phyloP scores from a whole-genome alignment of 1,140 invertebrate genomes.

The Chrysomallon squamiferum region DNA sequence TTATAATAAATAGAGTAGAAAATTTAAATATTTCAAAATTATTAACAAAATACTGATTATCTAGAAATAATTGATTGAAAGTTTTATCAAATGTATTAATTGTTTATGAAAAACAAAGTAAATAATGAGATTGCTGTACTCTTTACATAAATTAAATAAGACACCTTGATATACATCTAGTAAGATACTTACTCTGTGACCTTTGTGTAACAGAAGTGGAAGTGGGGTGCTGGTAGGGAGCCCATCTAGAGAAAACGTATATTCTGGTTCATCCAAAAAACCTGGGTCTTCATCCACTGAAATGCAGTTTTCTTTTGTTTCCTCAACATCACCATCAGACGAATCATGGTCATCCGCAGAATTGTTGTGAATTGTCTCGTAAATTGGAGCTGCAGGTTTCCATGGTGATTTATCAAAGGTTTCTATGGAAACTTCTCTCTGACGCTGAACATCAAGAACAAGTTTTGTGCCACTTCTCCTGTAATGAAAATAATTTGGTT shows the following conservation, averaged over 20 bases:
- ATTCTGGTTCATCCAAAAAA: neutral
- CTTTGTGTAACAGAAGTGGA: slow-evolving; percentile 17
- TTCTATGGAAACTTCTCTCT: slow-evolving; percentile 13
- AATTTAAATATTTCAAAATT: too few species aligned
- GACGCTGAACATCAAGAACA: slow-evolving; percentile 37
- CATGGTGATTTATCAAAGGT: slow-evolving; percentile 30
- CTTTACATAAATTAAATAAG: too few species aligned
- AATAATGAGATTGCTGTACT: too few species aligned
- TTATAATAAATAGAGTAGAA: too few species aligned
- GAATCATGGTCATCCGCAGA: slow-evolving; percentile 18
- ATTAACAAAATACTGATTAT: too few species aligned
- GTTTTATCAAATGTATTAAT: too few species aligned
- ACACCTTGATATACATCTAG: too few species aligned
- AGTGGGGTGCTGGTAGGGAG: slow-evolving; percentile 19
- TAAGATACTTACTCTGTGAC: slow-evolving; percentile 32
- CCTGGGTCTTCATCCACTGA: slow-evolving; percentile 19
- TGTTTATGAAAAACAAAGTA: too few species aligned
- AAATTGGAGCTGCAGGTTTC: slow-evolving; percentile 16
- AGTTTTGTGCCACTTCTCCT: slow-evolving; percentile 37
- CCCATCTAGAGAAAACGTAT: neutral
- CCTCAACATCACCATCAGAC: slow-evolving; percentile 24
- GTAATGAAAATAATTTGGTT: slow-evolving; percentile 15
- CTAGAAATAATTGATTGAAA: too few species aligned
- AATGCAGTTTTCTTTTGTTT: slow-evolving; percentile 26
- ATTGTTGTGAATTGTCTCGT: slow-evolving; percentile 22